These are phyloP conservation scores for Oxyruncus cristatus DNA, from an alignment of 2,113 vertebrate species.

Conservation along the genomic window DNA sequence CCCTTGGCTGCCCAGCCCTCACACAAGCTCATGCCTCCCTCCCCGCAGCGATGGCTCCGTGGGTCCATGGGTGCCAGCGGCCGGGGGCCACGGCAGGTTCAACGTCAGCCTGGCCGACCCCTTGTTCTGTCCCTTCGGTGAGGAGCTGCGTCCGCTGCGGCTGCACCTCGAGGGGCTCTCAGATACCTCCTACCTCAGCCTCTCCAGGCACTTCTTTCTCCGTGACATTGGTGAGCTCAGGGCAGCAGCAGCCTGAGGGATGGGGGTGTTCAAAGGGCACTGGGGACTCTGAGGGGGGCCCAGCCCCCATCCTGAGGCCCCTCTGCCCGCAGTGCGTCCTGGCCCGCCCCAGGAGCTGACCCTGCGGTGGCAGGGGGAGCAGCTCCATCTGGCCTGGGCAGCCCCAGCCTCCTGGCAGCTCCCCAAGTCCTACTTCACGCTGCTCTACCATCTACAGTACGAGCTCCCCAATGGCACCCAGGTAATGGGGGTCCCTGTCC, in stretches of 20 bases:
- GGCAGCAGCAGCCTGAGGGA: fast-evolving
- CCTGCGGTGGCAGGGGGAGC: background rate
- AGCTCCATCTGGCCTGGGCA: slow-evolving; percentile 15
- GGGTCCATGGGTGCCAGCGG: background rate
- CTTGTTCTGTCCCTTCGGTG: slow-evolving; percentile 23
- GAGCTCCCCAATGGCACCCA: slow-evolving; percentile 2
- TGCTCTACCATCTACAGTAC: slow-evolving; percentile 29
- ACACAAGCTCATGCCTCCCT: background rate
- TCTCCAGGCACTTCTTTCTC: background rate
- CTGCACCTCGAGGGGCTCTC: slow-evolving; percentile 40
- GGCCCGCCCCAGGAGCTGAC: background rate
- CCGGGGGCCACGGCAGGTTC: fast-evolving
- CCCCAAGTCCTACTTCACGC: background rate
- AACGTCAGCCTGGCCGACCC: background rate
- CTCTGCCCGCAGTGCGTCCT: background rate
- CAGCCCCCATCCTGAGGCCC: background rate
- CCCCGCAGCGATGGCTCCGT: background rate
- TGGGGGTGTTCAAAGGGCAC: fast-evolving
- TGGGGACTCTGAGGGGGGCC: no score
- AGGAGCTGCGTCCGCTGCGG: background rate
- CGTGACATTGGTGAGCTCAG: background rate
- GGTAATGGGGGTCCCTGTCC: background rate
- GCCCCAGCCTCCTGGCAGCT: slow-evolving; percentile 28
- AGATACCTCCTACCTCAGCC: background rate
- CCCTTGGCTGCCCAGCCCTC: fast-evolving